Percentiles rank a stretch among this genome's conserved stretches.
phyloP scores from a whole-genome alignment of 2,888 invertebrate genomes.

The Caenorhabditis zanzibari region DNA sequence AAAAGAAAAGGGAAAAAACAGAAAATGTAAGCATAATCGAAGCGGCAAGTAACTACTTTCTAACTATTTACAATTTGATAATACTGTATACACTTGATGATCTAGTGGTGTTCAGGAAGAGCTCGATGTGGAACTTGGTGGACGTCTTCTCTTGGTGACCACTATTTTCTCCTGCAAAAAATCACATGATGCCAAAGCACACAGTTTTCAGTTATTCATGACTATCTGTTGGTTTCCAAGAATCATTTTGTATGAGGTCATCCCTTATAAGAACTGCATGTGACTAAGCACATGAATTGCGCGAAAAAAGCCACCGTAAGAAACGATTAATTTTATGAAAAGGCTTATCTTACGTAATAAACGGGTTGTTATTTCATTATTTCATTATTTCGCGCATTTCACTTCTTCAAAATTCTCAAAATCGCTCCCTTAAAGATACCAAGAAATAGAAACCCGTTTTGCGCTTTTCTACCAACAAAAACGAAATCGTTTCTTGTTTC shows the following conservation, averaged over 20 bases:
- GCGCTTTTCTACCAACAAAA: neutral
- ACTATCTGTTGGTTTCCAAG: neutral
- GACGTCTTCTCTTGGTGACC: constrained; percentile 61
- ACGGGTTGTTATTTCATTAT: constrained; percentile 49
- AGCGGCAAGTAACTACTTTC: constrained; percentile 43
- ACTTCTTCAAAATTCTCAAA: constrained; percentile 19
- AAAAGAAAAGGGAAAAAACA: constrained; percentile 2
- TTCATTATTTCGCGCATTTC: constrained; percentile 55
- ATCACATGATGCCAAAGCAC: neutral
- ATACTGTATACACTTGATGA: neutral
- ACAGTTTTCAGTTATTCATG: neutral
- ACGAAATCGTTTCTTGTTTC: constrained; percentile 14
- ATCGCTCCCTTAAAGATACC: constrained; percentile 20
- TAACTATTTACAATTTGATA: constrained; percentile 26
- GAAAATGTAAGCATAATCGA: constrained; percentile 3
- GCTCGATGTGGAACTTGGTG: constrained; percentile 62
- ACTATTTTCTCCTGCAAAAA: constrained; percentile 63
- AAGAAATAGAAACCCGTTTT: constrained; percentile 7
- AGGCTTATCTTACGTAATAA: constrained; percentile 33
- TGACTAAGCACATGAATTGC: constrained; percentile 3
- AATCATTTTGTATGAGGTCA: constrained; percentile 25
- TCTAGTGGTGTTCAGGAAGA: constrained; percentile 30
- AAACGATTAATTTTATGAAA: too few species aligned
- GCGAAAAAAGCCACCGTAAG: constrained; percentile 19
- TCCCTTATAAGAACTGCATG: constrained; percentile 40